A percentile compares a stretch with the other conserved stretches of the same genome.
Evolutionary conservation across 1,140 invertebrate genomes (phyloP).

Genomic region (Chironomus striatipennis): DNA sequence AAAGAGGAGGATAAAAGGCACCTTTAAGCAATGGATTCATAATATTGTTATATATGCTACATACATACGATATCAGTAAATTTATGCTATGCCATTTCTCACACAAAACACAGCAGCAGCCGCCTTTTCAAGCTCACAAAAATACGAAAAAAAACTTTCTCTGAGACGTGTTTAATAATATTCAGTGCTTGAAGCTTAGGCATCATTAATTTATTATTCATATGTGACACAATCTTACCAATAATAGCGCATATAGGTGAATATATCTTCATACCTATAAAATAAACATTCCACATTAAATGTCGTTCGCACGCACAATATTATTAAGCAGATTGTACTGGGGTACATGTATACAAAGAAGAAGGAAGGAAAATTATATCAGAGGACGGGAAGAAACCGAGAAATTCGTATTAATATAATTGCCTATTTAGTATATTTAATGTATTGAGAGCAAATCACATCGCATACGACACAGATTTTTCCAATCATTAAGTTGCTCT

Average conservation of each 20-base stretch:
- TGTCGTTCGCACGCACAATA: not conserved
- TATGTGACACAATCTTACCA: not conserved
- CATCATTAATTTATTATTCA: slow-evolving; percentile 15
- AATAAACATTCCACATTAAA: not conserved
- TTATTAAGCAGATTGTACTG: too few relatives aligned
- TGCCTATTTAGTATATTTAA: not conserved
- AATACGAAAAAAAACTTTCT: not conserved
- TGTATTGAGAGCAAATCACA: not conserved
- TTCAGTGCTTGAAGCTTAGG: not conserved
- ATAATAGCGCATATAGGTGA: too few relatives aligned
- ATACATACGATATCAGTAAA: not conserved
- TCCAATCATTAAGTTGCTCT: not conserved
- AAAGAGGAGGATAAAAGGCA: not conserved
- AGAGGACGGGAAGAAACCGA: too few relatives aligned
- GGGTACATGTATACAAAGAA: not conserved
- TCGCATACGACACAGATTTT: slow-evolving; percentile 2
- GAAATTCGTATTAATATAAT: too few relatives aligned
- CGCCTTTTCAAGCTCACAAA: not conserved
- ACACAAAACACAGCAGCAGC: not conserved
- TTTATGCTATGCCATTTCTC: not conserved
- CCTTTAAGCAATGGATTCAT: not conserved
- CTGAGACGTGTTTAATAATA: not conserved
- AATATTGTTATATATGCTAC: not conserved
- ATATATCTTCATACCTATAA: not conserved
- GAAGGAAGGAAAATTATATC: not conserved